A percentile compares a stretch with the other conserved stretches of the same genome.
These are phyloP conservation scores for Troides helena DNA, from an alignment of 2,888 invertebrate species.

Conservation along the genomic window DNA sequence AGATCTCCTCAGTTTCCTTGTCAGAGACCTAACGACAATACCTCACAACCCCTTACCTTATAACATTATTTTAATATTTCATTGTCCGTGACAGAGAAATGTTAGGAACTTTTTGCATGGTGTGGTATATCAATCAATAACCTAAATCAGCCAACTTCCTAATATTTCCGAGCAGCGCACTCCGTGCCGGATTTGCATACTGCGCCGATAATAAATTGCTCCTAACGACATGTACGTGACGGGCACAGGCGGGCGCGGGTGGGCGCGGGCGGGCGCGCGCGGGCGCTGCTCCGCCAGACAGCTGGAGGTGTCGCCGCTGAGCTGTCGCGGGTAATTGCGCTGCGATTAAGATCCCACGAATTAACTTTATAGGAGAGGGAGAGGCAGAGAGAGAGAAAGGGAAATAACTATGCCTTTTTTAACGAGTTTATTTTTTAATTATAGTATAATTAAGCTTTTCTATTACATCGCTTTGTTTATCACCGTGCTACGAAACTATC, in stretches of 20 bases:
- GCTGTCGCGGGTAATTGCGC: conserved; percentile 43
- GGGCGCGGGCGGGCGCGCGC: conserved; percentile 43
- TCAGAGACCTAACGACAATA: too few species aligned
- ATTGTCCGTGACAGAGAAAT: too few species aligned
- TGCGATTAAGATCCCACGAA: conserved; percentile 43
- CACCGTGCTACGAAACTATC: too few species aligned
- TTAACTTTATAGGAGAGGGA: not conserved
- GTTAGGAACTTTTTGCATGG: too few species aligned
- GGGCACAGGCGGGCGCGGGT: conserved; percentile 48
- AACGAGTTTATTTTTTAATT: too few species aligned
- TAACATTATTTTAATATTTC: too few species aligned
- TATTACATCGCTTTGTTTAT: too few species aligned
- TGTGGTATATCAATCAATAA: conserved; percentile 4
- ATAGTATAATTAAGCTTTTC: too few species aligned
- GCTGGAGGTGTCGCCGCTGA: conserved; percentile 54
- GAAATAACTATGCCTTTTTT: too few species aligned
- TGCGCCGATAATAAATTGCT: conserved; percentile 61
- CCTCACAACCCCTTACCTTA: too few species aligned
- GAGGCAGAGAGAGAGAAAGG: too few species aligned
- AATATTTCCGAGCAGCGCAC: conserved; percentile 22
- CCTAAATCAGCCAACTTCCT: conserved; percentile 2
- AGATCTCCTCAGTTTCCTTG: too few species aligned
- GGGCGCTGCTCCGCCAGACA: conserved; percentile 42
- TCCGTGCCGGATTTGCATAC: conserved; percentile 52
- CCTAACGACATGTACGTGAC: conserved; percentile 65